A percentile compares a stretch with the other conserved stretches of the same genome.
These are phyloP conservation scores for Morone chrysops DNA, from an alignment of 2,113 vertebrate genomes.

Conservation along the genomic window DNA sequence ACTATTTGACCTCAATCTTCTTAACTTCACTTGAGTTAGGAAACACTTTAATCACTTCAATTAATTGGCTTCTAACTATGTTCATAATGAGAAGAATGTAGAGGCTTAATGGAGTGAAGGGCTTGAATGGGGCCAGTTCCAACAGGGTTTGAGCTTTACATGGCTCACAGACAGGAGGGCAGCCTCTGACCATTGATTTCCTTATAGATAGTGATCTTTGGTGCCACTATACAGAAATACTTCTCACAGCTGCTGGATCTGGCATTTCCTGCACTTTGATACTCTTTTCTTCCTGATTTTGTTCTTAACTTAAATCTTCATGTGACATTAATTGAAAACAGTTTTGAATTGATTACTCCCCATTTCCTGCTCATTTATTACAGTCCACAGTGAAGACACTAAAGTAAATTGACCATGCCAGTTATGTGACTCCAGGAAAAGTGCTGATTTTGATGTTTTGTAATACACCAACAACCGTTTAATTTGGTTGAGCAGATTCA, in stretches of 20 bases:
- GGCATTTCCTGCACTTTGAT: neutral
- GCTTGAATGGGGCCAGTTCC: constrained; percentile 52
- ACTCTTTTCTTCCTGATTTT: neutral
- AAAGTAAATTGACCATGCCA: neutral
- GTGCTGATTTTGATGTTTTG: neutral
- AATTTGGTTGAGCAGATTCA: neutral
- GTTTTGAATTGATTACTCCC: neutral
- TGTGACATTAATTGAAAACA: neutral
- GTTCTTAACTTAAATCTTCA: neutral
- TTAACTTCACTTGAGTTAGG: constrained; percentile 75
- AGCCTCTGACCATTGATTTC: neutral
- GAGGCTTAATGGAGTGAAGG: constrained; percentile 54
- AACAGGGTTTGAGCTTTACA: constrained; percentile 43
- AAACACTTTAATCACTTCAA: constrained; percentile 79
- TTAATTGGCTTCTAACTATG: constrained; percentile 80
- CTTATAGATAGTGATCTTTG: neutral
- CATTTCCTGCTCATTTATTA: neutral
- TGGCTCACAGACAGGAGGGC: constrained; percentile 19
- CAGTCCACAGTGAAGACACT: neutral
- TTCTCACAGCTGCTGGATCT: neutral
- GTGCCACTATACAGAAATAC: neutral
- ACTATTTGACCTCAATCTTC: constrained; percentile 82
- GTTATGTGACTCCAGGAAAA: neutral
- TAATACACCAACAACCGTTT: neutral
- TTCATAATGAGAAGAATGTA: constrained; percentile 72